Conservation (phyloP, 1,140 invertebrate genomes). For the Dendroctonus ponderosae region DNA sequence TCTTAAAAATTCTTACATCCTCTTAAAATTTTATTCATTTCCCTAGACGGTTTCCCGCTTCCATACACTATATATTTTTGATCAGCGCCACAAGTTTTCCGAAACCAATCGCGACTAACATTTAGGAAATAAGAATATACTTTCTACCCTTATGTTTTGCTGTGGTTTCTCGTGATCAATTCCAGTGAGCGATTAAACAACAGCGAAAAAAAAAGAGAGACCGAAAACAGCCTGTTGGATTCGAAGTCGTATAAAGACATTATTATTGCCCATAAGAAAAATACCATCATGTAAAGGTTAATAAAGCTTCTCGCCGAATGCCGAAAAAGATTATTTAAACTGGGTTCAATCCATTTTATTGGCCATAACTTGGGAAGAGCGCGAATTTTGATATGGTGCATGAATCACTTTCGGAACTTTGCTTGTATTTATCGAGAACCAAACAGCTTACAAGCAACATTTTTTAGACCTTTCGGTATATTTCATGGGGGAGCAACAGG, state of each 20-base stretch:
- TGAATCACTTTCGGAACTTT: conserved; percentile 39
- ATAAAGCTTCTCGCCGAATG: conserved; percentile 30
- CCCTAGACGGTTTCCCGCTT: too few relatives aligned
- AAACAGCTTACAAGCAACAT: conserved; percentile 40
- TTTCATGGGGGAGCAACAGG: conserved; percentile 9
- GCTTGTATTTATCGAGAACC: conserved; percentile 41
- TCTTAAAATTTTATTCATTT: too few relatives aligned
- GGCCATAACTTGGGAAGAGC: conserved; percentile 27
- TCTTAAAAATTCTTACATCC: too few relatives aligned
- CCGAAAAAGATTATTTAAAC: conserved; percentile 35
- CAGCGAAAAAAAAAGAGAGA: too few relatives aligned
- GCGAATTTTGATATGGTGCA: conserved; percentile 37
- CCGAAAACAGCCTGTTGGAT: too few relatives aligned
- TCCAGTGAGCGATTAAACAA: too few relatives aligned
- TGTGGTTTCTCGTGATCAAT: too few relatives aligned
- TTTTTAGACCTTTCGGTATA: conserved; percentile 34
- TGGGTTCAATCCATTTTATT: conserved; percentile 30
- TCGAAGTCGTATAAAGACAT: conserved; percentile 26
- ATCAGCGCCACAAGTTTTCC: too few relatives aligned
- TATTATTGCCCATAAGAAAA: conserved; percentile 32
- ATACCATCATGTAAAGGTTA: conserved; percentile 28
- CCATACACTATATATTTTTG: too few relatives aligned
- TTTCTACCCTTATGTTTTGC: too few relatives aligned
- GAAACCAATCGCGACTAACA: too few relatives aligned
- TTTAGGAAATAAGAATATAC: too few relatives aligned